A percentile compares a stretch with the other conserved stretches of the same genome.
Conservation (phyloP, 2,888 invertebrate species). For the Nezara viridula region DNA sequence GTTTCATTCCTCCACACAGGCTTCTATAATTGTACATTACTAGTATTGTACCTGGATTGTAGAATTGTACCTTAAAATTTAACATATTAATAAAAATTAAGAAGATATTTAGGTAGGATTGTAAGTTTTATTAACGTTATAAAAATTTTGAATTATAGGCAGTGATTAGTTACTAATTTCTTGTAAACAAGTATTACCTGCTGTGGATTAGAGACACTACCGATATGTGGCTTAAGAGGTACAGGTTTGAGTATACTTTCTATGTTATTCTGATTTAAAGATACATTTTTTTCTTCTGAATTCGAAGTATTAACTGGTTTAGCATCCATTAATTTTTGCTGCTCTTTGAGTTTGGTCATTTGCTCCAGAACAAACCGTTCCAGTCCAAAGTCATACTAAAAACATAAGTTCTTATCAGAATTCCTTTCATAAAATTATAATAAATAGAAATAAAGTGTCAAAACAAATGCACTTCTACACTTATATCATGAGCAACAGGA, state of each 20-base stretch:
- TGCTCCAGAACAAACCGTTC: conserved; percentile 81
- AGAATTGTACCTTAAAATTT: too few species aligned
- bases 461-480: not conserved
- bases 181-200: conserved; percentile 6
- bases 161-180: not conserved
- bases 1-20: too few species aligned
- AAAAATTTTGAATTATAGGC: not conserved
- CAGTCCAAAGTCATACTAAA: conserved; percentile 79
- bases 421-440: not conserved
- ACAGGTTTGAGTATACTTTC: conserved; percentile 61
- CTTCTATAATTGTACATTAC: too few species aligned
- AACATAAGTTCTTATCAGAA: conserved; percentile 57
- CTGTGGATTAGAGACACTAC: conserved; percentile 14
- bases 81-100: too few species aligned
- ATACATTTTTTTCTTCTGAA: conserved; percentile 13
- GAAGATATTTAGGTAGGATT: too few species aligned
- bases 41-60: too few species aligned
- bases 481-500: too few species aligned
- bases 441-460: not conserved
- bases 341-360: conserved; percentile 68
- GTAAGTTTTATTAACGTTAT: not conserved
- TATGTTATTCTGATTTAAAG: conserved; percentile 4
- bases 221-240: conserved; percentile 51
- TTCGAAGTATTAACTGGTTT: not conserved
- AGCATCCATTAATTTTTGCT: conserved; percentile 52